A percentile compares a stretch with the other conserved stretches of the same genome.
Conservation (phyloP, 2,888 invertebrate genomes). For the Mesopsocus fuscifrons region DNA sequence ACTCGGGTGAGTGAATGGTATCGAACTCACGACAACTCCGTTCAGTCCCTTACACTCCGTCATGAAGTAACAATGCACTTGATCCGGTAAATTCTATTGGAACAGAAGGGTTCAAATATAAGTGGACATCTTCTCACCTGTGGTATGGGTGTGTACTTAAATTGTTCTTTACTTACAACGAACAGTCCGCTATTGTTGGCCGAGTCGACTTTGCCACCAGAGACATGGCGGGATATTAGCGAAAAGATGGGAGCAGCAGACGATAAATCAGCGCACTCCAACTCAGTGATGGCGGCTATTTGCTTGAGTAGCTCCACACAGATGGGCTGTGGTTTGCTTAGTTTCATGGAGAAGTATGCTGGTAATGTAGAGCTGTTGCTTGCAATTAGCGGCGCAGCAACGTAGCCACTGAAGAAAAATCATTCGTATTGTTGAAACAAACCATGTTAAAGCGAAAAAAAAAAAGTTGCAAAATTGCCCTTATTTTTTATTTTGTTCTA, state of each 20-base stretch:
- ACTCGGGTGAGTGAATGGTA: conserved; percentile 86
- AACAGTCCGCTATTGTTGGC: conserved; percentile 60
- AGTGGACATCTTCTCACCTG: too few species aligned
- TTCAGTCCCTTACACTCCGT: conserved; percentile 60
- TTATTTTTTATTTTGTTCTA: neutral
- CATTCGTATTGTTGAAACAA: neutral
- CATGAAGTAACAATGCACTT: conserved; percentile 85
- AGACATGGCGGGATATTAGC: conserved; percentile 58
- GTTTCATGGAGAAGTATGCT: conserved; percentile 68
- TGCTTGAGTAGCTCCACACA: conserved; percentile 53
- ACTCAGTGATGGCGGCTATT: conserved; percentile 40
- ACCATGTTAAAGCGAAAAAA: neutral
- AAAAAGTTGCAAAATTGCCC: neutral
- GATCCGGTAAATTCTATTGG: conserved; percentile 67
- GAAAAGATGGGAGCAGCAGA: conserved; percentile 45
- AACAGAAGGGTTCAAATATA: conserved; percentile 2
- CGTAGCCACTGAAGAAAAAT: conserved; percentile 39
- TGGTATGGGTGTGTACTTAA: too few species aligned
- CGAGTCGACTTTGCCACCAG: conserved; percentile 51
- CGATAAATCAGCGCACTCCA: conserved; percentile 35
- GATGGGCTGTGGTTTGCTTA: conserved; percentile 73
- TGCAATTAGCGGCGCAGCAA: conserved; percentile 58
- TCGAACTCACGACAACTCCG: conserved; percentile 54
- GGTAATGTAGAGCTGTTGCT: conserved; percentile 79
- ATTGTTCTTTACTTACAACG: conserved; percentile 47